These are phyloP conservation scores for Hybos culiciformis DNA, from an alignment of 2,888 invertebrate genomes.

Conservation along the genomic window DNA sequence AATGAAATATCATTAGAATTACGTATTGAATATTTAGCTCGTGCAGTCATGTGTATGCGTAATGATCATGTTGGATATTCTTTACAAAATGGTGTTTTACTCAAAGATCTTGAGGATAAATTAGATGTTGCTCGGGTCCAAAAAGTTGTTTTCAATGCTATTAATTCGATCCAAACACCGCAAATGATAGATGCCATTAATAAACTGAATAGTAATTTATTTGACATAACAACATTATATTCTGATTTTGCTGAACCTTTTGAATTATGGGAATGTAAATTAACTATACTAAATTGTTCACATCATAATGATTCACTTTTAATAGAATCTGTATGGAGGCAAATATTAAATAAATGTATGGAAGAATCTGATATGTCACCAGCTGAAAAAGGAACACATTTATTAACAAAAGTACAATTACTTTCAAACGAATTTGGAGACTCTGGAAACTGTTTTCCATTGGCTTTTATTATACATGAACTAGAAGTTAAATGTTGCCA, in stretches of 20 bases:
- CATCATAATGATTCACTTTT: constrained; percentile 79
- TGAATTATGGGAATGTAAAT: constrained; percentile 81
- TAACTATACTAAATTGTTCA: constrained; percentile 89
- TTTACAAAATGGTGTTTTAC: constrained; percentile 58
- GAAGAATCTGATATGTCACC: constrained; percentile 31
- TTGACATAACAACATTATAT: constrained; percentile 82
- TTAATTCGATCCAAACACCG: constrained; percentile 40
- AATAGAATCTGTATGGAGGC: constrained; percentile 84
- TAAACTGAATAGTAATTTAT: constrained; percentile 64
- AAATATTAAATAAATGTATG: constrained; percentile 44
- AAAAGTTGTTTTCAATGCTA: constrained; percentile 51
- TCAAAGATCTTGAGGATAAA: constrained; percentile 84
- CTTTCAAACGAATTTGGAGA: constrained; percentile 66
- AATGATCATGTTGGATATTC: constrained; percentile 66
- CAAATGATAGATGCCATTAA: constrained; percentile 48
- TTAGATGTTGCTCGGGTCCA: constrained; percentile 79
- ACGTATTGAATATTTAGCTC: constrained; percentile 79
- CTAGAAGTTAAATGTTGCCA: constrained; percentile 65
- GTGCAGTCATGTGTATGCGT: constrained; percentile 91
- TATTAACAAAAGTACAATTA: constrained; percentile 62
- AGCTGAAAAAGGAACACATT: constrained; percentile 48
- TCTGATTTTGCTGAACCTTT: constrained; percentile 85
- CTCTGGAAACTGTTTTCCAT: constrained; percentile 77
- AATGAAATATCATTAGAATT: constrained; percentile 60
- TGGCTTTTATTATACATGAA: constrained; percentile 70